A percentile compares a stretch with the other conserved stretches of the same genome.
These are phyloP conservation scores for Hephaestus fuliginosus DNA, from an alignment of 2,797 vertebrate genomes.

Conservation along the genomic window DNA sequence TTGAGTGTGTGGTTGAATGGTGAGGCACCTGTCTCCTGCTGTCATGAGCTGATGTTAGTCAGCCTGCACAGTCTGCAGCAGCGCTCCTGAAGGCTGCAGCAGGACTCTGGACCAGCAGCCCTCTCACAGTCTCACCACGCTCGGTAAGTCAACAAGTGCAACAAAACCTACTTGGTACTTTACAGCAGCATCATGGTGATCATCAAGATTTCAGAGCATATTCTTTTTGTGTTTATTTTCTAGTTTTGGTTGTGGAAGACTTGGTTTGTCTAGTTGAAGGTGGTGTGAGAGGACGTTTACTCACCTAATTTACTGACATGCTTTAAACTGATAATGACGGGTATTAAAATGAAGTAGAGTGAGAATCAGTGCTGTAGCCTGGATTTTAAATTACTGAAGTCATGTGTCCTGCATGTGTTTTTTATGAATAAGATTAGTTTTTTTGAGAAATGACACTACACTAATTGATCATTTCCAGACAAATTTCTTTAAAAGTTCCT, in stretches of 20 bases:
- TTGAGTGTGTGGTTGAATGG: conserved; percentile 22
- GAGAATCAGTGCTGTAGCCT: background rate
- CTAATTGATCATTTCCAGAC: background rate
- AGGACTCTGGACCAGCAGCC: background rate
- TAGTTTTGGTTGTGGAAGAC: background rate
- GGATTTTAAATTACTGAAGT: background rate
- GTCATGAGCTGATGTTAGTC: conserved; percentile 59
- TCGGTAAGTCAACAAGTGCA: conserved; percentile 57
- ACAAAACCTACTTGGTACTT: background rate
- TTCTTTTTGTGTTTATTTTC: background rate
- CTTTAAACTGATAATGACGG: background rate
- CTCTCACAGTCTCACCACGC: conserved; percentile 13
- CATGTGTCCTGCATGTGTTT: background rate
- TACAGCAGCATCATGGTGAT: background rate
- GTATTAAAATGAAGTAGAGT: background rate
- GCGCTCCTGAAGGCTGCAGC: conserved; percentile 45
- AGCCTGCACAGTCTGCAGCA: conserved; percentile 20
- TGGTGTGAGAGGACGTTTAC: background rate
- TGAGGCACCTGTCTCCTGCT: conserved; percentile 50
- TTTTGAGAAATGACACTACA: background rate
- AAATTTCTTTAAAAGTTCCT: background rate
- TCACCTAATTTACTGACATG: too few relatives aligned
- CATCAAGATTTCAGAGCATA: background rate
- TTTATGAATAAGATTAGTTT: background rate
- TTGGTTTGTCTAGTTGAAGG: background rate